A percentile compares a stretch with the other conserved stretches of the same genome.
Conservation (phyloP, 1,140 invertebrate genomes). For the Bombus difficillimus region DNA sequence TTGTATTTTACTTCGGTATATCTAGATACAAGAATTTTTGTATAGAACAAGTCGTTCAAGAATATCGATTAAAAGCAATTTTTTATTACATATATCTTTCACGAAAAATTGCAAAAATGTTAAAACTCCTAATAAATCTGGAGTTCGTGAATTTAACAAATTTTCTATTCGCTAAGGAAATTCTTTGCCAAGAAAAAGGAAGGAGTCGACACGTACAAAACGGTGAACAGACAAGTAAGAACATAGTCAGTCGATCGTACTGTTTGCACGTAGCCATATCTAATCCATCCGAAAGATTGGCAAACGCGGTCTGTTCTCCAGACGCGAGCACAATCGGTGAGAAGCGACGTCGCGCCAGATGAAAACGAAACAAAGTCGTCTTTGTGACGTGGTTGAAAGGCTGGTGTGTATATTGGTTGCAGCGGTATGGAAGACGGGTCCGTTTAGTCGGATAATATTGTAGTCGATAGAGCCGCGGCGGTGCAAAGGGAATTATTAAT, state of each 20-base stretch:
- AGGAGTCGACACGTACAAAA: no score
- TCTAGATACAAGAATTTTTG: no score
- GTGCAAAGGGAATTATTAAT: slow-evolving; percentile 74
- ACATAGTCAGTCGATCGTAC: background rate
- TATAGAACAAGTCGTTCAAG: no score
- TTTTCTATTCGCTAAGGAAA: no score
- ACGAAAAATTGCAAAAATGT: no score
- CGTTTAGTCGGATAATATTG: slow-evolving; percentile 62
- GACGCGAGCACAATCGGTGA: slow-evolving; percentile 47
- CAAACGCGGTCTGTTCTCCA: background rate
- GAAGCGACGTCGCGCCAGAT: slow-evolving; percentile 53
- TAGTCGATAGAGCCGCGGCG: slow-evolving; percentile 54
- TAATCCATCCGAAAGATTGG: slow-evolving; percentile 5
- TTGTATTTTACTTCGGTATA: no score
- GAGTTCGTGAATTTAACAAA: no score
- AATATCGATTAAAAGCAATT: no score
- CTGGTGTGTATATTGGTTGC: background rate
- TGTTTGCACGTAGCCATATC: background rate
- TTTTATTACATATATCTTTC: no score
- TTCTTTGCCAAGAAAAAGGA: no score
- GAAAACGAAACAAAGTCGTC: slow-evolving; percentile 73
- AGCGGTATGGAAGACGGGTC: background rate
- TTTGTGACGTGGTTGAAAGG: slow-evolving; percentile 63
- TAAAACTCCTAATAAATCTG: no score
- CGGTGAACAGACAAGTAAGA: no score